Evolutionary conservation across 1,140 invertebrate genomes (phyloP).

Genomic region (Scaptomyza graminum): DNA sequence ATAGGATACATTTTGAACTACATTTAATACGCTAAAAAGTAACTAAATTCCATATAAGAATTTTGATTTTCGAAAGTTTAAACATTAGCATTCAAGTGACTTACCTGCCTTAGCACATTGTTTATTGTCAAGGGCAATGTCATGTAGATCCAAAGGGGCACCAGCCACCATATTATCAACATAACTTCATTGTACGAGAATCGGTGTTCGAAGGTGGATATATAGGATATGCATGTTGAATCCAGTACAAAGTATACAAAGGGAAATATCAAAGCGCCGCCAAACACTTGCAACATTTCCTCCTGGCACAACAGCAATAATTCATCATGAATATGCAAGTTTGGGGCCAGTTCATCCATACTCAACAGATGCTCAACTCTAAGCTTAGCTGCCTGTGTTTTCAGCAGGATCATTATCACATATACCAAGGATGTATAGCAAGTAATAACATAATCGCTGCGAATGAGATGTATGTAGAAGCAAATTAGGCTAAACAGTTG

Average conservation of each 20-base stretch:
- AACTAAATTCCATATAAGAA: too few relatives aligned
- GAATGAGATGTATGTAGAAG: slow-evolving; percentile 23
- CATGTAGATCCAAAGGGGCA: slow-evolving; percentile 47
- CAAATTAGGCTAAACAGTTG: slow-evolving; percentile 1
- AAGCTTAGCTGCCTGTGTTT: slow-evolving; percentile 5
- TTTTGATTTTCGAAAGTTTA: too few relatives aligned
- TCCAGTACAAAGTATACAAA: slow-evolving; percentile 41
- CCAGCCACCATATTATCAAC: slow-evolving; percentile 28
- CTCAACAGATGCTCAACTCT: neutral
- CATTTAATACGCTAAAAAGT: too few relatives aligned
- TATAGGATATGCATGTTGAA: slow-evolving; percentile 34
- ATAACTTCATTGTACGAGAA: slow-evolving; percentile 6
- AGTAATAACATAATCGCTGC: slow-evolving; percentile 13
- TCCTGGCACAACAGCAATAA: slow-evolving; percentile 32
- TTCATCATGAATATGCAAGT: slow-evolving; percentile 10
- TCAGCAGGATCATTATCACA: neutral
- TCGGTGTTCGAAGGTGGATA: slow-evolving; percentile 19
- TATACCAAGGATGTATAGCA: slow-evolving; percentile 15
- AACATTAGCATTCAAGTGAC: slow-evolving; percentile 1
- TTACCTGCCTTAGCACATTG: slow-evolving; percentile 55
- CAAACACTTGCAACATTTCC: slow-evolving; percentile 48
- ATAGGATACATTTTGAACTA: too few relatives aligned
- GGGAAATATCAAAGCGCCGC: slow-evolving; percentile 45
- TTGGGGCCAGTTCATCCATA: neutral
- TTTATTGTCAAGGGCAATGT: slow-evolving; percentile 43